phyloP scores from a whole-genome alignment of 1,140 invertebrate species.

The Lepidotrigona ventralis region DNA sequence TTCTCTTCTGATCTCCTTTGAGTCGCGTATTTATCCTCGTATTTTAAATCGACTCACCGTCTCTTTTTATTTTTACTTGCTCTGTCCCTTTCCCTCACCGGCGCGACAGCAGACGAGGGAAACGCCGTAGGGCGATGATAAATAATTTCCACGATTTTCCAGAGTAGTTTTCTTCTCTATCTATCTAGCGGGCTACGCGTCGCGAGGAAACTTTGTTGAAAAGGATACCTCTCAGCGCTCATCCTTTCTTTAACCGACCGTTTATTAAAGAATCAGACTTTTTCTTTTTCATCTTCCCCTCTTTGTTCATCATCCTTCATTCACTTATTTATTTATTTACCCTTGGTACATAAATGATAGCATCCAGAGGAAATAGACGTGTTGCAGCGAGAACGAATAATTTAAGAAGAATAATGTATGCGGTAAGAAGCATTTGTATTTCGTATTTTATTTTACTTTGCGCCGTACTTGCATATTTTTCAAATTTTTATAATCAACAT shows the following conservation, averaged over 20 bases:
- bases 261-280: neutral
- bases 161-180: neutral
- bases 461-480: too few relatives aligned
- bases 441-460: too few relatives aligned
- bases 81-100: neutral
- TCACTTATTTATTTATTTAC: neutral
- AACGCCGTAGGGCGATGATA: constrained; percentile 14
- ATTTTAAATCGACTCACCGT: constrained; percentile 12
- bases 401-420: too few relatives aligned
- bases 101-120: neutral
- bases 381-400: too few relatives aligned
- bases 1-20: constrained; percentile 1
- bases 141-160: constrained; percentile 22
- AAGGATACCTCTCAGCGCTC: neutral
- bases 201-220: neutral
- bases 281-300: neutral
- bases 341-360: too few relatives aligned
- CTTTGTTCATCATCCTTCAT: neutral
- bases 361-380: too few relatives aligned
- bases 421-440: too few relatives aligned
- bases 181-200: neutral
- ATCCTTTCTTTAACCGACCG: neutral
- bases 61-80: neutral
- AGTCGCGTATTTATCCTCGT: constrained; percentile 16
- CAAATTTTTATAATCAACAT: too few relatives aligned